These are phyloP conservation scores for Drosophila ananassae DNA, from an alignment of 1,140 invertebrate genomes.

Conservation along the genomic window DNA sequence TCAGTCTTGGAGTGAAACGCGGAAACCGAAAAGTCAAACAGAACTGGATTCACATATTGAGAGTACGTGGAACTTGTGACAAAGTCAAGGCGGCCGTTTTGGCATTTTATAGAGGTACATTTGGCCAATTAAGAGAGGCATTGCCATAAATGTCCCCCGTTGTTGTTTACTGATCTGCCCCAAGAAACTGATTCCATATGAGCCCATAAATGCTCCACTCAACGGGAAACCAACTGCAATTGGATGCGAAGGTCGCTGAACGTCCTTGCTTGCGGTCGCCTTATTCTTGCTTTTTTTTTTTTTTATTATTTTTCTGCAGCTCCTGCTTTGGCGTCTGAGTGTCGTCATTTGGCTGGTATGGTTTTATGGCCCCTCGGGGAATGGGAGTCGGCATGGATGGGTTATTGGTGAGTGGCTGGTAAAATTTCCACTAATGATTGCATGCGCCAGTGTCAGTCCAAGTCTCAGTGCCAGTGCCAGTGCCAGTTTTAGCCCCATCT, in stretches of 20 bases:
- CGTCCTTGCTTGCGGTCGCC: constrained; percentile 80
- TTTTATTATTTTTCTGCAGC: constrained; percentile 9
- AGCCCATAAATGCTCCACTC: constrained; percentile 59
- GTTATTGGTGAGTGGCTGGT: constrained; percentile 26
- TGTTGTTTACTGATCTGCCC: constrained; percentile 70
- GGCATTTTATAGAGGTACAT: constrained; percentile 63
- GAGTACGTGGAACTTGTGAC: constrained; percentile 33
- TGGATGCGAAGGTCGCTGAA: constrained; percentile 66
- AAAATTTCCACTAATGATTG: constrained; percentile 76
- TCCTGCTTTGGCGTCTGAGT: constrained; percentile 68
- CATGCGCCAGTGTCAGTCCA: constrained; percentile 61
- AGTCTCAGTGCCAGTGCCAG: constrained; percentile 12
- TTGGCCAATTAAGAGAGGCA: constrained; percentile 72
- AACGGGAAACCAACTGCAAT: constrained; percentile 44
- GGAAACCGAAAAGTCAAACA: constrained; percentile 45
- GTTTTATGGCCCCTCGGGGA: constrained; percentile 64
- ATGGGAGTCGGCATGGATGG: constrained; percentile 13
- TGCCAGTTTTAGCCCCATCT: constrained; percentile 10
- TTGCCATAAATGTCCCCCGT: constrained; percentile 37
- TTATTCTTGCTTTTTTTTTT: constrained; percentile 8
- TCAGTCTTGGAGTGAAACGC: constrained; percentile 68
- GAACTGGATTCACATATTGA: constrained; percentile 20
- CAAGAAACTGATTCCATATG: constrained; percentile 32
- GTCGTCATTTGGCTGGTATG: constrained; percentile 73
- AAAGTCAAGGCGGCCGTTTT: constrained; percentile 51